Base-by-base conservation (phyloP, 1,140 invertebrate genomes). In the Zophobas morio region DNA sequence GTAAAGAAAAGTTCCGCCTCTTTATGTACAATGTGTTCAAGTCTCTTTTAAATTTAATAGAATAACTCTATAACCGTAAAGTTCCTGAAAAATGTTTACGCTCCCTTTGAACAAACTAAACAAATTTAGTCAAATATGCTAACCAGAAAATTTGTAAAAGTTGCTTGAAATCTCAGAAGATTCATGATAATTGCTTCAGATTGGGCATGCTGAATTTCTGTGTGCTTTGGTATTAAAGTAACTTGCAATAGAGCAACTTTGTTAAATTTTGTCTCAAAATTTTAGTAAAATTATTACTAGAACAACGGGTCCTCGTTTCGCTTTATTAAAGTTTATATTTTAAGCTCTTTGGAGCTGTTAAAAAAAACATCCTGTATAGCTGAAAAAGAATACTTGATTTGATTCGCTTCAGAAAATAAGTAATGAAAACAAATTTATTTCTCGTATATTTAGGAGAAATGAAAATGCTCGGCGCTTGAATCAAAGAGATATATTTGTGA, bases 31-130 rank as follows among this genome's bases (percentile, higher is more conserved):
- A 60, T 60, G 56, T 60, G 56, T 60, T 60, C 56, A 35, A 60
- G 36, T 54, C 34, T 57, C 20, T 57, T 34, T 33, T 34, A 34
- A 57, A 57, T 57, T 60, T 60, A 60, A 60, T 60, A 60, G 56
- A 60, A 60, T 60, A 60, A 36, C 56, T 60, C 56, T 35, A 60
- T 60, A 60, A 60, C 56, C 54, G 34, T 35, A 57, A 57, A 57
- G 20, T 57, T 60, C 36, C 34, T 60, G 56, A 60, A 60, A 60
- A 60, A 60, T 60, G 56, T 60, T 60, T 60, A 60, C 56, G 56
- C 56, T 60, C 37, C 37, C 56, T 35, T 6, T 46, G 32, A 8
- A 37, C 56, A 36, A 60, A 60, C 56, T 60, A 60, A 60, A 60
- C 56, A 60, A 60, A 60, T 60, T 60, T 60, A 35, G 3, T 35